Evolutionary conservation across 2,888 invertebrate species (phyloP).

Genomic region (Dicyrtoma fusca): DNA sequence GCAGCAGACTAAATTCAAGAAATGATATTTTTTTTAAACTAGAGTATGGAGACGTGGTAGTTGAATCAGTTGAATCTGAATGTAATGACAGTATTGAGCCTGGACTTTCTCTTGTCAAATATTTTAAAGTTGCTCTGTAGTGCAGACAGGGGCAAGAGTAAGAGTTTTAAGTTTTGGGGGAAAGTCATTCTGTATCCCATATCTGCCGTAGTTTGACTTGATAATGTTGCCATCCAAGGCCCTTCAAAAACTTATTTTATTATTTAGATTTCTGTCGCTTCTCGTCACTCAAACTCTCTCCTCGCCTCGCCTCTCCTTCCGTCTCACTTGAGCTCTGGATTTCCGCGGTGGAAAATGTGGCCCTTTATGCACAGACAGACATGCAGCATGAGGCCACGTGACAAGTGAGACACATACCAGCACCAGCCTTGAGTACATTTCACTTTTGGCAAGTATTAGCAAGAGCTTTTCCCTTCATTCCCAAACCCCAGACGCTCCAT

Average conservation of each 20-base stretch:
- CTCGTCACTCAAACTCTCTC: conserved; percentile 26
- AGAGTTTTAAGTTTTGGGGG: background rate
- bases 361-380: background rate
- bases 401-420: background rate
- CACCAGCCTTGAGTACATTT: background rate
- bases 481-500: too few relatives aligned
- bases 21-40: background rate
- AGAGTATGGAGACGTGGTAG: background rate
- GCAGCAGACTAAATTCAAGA: too few relatives aligned
- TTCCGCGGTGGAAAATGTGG: background rate
- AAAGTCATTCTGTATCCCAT: too few relatives aligned
- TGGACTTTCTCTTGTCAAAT: too few relatives aligned
- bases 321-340: background rate
- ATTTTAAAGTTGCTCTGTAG: too few relatives aligned
- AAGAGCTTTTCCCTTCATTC: too few relatives aligned
- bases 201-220: too few relatives aligned
- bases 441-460: background rate
- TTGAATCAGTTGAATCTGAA: too few relatives aligned
- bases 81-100: too few relatives aligned
- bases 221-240: conserved; percentile 29
- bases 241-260: conserved; percentile 30
- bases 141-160: too few relatives aligned
- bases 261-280: conserved; percentile 35
- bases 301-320: background rate
- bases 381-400: background rate